Base-by-base conservation (phyloP, 2,888 invertebrate species). In the Parthenolecanium corni region DNA sequence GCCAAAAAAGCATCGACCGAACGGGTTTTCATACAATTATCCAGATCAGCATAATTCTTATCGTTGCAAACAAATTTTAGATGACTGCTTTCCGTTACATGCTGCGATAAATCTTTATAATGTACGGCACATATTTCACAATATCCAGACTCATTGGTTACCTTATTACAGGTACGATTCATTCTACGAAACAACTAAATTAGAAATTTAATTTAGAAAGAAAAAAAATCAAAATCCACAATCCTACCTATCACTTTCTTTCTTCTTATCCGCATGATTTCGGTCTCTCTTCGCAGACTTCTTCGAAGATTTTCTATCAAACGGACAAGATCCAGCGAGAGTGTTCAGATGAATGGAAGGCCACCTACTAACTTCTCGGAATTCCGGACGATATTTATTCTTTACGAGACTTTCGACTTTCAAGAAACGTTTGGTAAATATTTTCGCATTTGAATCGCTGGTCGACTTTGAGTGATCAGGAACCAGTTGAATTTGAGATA, bases 41-140 rank as follows among this genome's bases (percentile, higher is more conserved):
- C 88, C 58, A 89, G 75, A 9, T 85, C 81, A 42, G 85, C 76
- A 73, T 84, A 89, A 74, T 87, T 86, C 67, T 80, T 79, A 69
- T 83, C 81, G 72, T 88, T 85, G 62, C 82, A 80, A 36, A 84
- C 83, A 73, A 86, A 85, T 67, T 82, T 81, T 62, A 82, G 75
- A 74, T 89, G 89, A 69, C 83, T 82, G 68, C 85, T 83, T 31
- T 84, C 84, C 67, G 83, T 82, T 20, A 86, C 76, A 71, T 89
- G 89, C 66, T 83, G 78, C 16, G 80, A 79, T 14, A 85, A 76
- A 70, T 82, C 83, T 65, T 78, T 79, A 73, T 86, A 89, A 69
- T 85, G 84, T 53, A 81, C 75, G 71, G 84, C 84, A 73, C 89
- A 89, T 73, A 89, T 84, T 75, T 88, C 86, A 76, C 87, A 88